Percentiles rank a stretch among this genome's conserved stretches.
Evolutionary conservation across 2,113 vertebrate genomes (phyloP).

Genomic region (Cichladusa arquata): DNA sequence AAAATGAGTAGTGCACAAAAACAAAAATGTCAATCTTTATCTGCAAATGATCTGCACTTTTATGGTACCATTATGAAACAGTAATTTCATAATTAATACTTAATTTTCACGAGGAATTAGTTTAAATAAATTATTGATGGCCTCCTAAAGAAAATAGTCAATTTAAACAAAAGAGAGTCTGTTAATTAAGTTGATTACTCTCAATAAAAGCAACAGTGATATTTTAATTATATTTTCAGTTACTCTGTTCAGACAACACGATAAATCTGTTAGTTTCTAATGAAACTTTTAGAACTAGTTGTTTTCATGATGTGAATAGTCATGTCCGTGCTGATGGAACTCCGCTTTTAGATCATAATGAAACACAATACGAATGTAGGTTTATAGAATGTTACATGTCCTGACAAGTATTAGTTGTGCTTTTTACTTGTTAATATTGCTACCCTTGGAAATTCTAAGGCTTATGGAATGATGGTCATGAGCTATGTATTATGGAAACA

Average conservation of each 20-base stretch:
- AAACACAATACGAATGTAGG: background rate
- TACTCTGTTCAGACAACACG: background rate
- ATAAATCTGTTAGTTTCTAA: background rate
- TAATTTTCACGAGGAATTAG: constrained; percentile 52
- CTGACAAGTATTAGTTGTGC: background rate
- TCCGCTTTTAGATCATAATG: background rate
- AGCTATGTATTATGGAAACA: background rate
- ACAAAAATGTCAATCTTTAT: constrained; percentile 41
- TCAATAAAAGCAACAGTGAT: constrained; percentile 19
- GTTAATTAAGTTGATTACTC: constrained; percentile 52
- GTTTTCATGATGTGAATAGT: background rate
- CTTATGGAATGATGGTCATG: background rate
- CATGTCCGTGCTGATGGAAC: background rate
- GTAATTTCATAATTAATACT: constrained; percentile 57
- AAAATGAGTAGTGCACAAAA: constrained; percentile 19
- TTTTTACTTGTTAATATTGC: background rate
- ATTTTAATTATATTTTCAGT: constrained; percentile 28
- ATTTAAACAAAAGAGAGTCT: constrained; percentile 22
- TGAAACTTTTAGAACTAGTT: background rate
- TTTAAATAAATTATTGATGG: constrained; percentile 50
- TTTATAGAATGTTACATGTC: background rate
- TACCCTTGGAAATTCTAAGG: background rate
- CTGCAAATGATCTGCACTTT: constrained; percentile 39
- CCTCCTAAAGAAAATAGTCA: constrained; percentile 40
- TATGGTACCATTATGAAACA: constrained; percentile 28